A percentile compares a stretch with the other conserved stretches of the same genome.
These are phyloP conservation scores for Stenolophus ochropezus DNA, from an alignment of 2,888 invertebrate species.

Conservation along the genomic window DNA sequence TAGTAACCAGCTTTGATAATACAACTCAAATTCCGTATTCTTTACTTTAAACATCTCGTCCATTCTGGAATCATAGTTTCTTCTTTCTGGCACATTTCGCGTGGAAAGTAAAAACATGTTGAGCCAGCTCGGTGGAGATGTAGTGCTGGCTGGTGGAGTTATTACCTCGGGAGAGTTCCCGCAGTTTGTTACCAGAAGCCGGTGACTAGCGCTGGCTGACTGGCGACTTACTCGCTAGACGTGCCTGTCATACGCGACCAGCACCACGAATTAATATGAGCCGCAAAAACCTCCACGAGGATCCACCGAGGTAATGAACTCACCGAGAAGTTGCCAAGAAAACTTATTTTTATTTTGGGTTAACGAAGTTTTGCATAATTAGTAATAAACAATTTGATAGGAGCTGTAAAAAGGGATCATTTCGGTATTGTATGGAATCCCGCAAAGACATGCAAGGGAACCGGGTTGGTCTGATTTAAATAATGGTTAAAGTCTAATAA, in stretches of 20 bases:
- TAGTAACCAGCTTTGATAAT: too few species aligned
- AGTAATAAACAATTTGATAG: too few species aligned
- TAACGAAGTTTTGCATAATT: too few species aligned
- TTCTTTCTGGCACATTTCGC: too few species aligned
- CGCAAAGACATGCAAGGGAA: too few species aligned
- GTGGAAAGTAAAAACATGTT: slow-evolving; percentile 47
- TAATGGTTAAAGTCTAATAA: too few species aligned
- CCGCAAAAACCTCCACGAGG: neutral
- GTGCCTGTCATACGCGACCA: slow-evolving; percentile 65
- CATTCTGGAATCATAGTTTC: too few species aligned
- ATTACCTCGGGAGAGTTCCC: slow-evolving; percentile 38
- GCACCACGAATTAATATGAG: slow-evolving; percentile 52
- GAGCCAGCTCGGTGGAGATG: neutral
- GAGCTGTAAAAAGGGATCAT: too few species aligned
- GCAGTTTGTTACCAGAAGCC: slow-evolving; percentile 64
- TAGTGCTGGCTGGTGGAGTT: slow-evolving; percentile 12
- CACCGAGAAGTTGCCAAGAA: neutral
- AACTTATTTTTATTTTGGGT: neutral
- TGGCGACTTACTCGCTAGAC: slow-evolving; percentile 55
- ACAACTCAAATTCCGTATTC: too few species aligned
- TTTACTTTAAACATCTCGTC: too few species aligned
- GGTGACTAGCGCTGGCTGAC: slow-evolving; percentile 61
- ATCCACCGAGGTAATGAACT: neutral
- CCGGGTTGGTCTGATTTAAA: too few species aligned
- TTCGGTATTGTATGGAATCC: too few species aligned